These are phyloP conservation scores for Nematopogon swammerdamellus DNA, from an alignment of 2,888 invertebrate species.

Conservation along the genomic window DNA sequence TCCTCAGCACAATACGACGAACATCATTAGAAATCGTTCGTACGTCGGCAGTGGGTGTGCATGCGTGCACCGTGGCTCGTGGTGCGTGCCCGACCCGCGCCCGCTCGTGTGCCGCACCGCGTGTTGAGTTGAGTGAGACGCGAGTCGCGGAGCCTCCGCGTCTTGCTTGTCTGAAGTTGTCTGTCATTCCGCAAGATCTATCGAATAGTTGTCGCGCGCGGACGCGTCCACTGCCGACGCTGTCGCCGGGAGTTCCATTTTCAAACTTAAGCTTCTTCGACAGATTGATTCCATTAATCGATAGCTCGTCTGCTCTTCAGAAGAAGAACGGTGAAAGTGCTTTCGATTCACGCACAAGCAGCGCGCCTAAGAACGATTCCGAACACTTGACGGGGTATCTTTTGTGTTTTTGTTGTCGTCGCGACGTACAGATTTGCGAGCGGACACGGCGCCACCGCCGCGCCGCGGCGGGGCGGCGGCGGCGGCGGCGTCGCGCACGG, in stretches of 20 bases:
- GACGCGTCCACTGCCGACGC: slow-evolving; percentile 7
- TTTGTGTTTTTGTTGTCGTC: background rate
- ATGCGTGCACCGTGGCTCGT: slow-evolving; percentile 4
- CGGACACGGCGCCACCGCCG: no score
- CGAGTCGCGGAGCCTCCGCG: background rate
- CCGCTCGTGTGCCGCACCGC: background rate
- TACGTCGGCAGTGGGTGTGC: slow-evolving; percentile 23
- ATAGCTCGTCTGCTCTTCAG: slow-evolving; percentile 4
- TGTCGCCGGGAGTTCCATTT: slow-evolving; percentile 15
- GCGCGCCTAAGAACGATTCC: background rate
- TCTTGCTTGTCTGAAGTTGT: no score
- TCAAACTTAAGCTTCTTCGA: slow-evolving; percentile 13
- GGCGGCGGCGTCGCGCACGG: no score
- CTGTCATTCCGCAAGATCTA: background rate
- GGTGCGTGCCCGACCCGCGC: slow-evolving; percentile 17
- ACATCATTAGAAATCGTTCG: slow-evolving; percentile 40
- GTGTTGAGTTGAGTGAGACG: no score
- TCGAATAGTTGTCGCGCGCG: slow-evolving; percentile 10
- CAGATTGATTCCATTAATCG: slow-evolving; percentile 13
- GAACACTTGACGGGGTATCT: background rate
- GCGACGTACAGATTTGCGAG: no score
- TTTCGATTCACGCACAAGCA: background rate
- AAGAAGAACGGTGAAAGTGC: slow-evolving; percentile 1
- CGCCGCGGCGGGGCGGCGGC: no score
- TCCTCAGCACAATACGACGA: slow-evolving; percentile 32